Conservation (phyloP, 35 echinoderm and acorn worm genomes). For the Heliocidaris erythrogramma region DNA sequence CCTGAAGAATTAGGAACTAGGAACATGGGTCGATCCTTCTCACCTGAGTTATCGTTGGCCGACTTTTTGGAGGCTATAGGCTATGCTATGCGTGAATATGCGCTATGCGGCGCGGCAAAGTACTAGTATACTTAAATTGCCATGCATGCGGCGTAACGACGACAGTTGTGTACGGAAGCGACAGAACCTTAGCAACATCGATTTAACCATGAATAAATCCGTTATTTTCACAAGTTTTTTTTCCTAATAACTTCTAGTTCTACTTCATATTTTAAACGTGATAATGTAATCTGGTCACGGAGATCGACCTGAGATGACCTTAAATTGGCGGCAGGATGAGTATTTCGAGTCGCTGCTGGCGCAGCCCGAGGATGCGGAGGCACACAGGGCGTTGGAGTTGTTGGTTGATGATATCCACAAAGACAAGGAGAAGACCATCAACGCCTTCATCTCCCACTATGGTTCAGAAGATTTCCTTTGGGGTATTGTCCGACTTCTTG, state of each 20-base stretch:
- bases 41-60: too few relatives aligned
- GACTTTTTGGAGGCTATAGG: too few relatives aligned
- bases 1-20: too few relatives aligned
- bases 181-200: neutral
- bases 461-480: conserved; percentile 95
- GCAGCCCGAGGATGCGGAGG: conserved; percentile 43
- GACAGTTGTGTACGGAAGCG: conserved; percentile 25
- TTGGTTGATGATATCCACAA: conserved; percentile 94
- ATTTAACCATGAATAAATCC: neutral
- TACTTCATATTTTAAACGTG: neutral
- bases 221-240: neutral
- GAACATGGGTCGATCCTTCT: too few relatives aligned
- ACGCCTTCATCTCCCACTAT: conserved; percentile 80
- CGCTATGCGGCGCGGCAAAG: too few relatives aligned
- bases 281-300: neutral
- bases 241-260: neutral
- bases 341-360: conserved; percentile 83
- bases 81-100: too few relatives aligned
- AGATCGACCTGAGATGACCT: conserved; percentile 60
- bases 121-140: too few relatives aligned
- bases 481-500: conserved; percentile 78
- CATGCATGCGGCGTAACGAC: neutral
- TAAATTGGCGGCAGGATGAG: conserved; percentile 82
- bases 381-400: conserved; percentile 76
- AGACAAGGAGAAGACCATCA: conserved; percentile 85